Conservation (phyloP, 2,113 vertebrate genomes). For the Pycnonotus jocosus region DNA sequence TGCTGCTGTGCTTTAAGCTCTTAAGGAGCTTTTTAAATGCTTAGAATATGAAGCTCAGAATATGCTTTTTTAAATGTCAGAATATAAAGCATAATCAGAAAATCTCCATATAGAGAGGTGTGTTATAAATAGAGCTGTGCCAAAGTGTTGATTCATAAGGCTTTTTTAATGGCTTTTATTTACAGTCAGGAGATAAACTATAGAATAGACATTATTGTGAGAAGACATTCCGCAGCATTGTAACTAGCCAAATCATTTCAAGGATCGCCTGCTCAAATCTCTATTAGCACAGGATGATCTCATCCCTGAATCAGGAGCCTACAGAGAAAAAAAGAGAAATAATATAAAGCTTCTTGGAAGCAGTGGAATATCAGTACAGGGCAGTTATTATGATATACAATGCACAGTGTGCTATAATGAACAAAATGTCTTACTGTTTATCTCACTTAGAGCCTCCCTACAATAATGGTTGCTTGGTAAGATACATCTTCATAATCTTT, state of each 20-base stretch:
- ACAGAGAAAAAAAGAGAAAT: background rate
- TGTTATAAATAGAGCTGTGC: background rate
- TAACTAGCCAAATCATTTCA: background rate
- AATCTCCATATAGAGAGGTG: background rate
- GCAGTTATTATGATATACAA: background rate
- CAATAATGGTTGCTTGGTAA: background rate
- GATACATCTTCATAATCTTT: background rate
- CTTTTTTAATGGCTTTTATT: conserved; percentile 9
- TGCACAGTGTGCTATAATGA: background rate
- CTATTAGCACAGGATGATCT: background rate
- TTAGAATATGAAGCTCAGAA: background rate
- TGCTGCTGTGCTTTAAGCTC: background rate
- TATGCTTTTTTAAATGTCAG: background rate
- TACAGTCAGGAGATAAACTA: background rate
- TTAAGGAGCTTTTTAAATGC: background rate
- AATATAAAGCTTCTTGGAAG: background rate
- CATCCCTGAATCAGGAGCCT: background rate
- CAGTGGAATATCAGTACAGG: background rate
- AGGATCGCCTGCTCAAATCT: fast-evolving
- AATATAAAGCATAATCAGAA: background rate
- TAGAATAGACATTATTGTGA: background rate
- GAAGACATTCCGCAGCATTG: background rate
- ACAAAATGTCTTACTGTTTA: background rate
- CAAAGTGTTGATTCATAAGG: background rate
- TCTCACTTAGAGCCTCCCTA: background rate